Conservation (phyloP, 2,113 vertebrate species). For the Pollachius pollachius region DNA sequence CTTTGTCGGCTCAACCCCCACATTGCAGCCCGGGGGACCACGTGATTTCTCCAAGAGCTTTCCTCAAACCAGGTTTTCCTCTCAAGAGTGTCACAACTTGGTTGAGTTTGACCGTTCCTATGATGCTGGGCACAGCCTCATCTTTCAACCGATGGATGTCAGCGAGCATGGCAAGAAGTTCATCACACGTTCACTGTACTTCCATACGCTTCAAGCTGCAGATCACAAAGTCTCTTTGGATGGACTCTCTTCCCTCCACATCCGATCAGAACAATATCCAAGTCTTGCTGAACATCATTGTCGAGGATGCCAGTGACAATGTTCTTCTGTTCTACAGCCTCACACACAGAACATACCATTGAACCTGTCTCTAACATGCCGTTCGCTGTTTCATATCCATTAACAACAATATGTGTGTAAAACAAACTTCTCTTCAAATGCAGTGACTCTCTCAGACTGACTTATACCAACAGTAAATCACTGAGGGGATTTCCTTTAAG, state of each 20-base stretch:
- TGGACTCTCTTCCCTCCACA: slow-evolving; percentile 18
- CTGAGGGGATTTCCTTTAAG: slow-evolving; percentile 3
- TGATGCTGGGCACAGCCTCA: not conserved
- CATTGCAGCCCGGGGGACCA: slow-evolving; percentile 15
- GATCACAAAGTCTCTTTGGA: slow-evolving; percentile 25
- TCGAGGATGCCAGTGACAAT: slow-evolving; percentile 8
- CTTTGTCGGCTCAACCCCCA: slow-evolving; percentile 24
- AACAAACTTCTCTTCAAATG: slow-evolving; percentile 17
- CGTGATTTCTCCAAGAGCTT: slow-evolving; percentile 1
- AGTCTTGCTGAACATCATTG: slow-evolving; percentile 4
- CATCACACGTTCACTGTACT: slow-evolving; percentile 18
- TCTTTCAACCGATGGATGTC: slow-evolving; percentile 7
- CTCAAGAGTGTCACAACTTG: slow-evolving; percentile 6
- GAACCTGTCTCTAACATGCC: slow-evolving; percentile 28
- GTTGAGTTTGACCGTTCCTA: slow-evolving; percentile 23
- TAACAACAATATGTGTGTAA: slow-evolving; percentile 28
- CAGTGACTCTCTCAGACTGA: slow-evolving; percentile 1
- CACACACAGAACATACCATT: slow-evolving; percentile 32
- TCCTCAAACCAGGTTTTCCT: slow-evolving; percentile 26
- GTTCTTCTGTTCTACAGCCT: slow-evolving; percentile 10
- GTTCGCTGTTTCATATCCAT: slow-evolving; percentile 7
- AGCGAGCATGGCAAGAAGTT: slow-evolving; percentile 17
- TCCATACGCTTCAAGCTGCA: slow-evolving; percentile 30
- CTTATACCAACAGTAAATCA: slow-evolving; percentile 7
- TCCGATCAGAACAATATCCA: slow-evolving; percentile 18